Evolutionary conservation across 2,888 invertebrate genomes (phyloP).

Genomic region (Apodemia zela): DNA sequence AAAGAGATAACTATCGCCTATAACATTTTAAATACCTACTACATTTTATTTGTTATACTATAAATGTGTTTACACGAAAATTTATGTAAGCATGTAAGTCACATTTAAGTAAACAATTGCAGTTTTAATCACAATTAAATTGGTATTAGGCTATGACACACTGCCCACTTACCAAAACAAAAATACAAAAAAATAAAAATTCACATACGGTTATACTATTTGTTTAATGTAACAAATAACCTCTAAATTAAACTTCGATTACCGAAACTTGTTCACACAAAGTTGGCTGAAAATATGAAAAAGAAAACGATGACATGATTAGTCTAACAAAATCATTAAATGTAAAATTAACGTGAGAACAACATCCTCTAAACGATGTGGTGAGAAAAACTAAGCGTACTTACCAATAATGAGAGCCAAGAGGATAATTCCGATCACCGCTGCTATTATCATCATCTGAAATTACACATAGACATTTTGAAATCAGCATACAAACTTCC

Average conservation of each 20-base stretch:
- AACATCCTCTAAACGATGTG: conserved; percentile 32
- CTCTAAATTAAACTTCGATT: conserved; percentile 69
- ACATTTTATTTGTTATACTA: too few species aligned
- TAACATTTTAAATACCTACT: too few species aligned
- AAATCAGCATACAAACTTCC: too few species aligned
- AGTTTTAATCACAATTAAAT: conserved; percentile 24
- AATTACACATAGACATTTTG: conserved; percentile 9
- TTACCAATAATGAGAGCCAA: conserved; percentile 94
- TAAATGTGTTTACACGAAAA: too few species aligned
- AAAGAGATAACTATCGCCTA: too few species aligned
- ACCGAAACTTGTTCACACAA: conserved; percentile 77
- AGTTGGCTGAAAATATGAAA: conserved; percentile 77
- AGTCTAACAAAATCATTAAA: conserved; percentile 53
- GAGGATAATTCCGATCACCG: conserved; percentile 90
- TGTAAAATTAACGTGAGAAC: conserved; percentile 32
- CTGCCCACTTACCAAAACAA: conserved; percentile 72
- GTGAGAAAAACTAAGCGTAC: conserved; percentile 42
- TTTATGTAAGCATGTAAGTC: too few species aligned
- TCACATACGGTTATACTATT: conserved; percentile 57
- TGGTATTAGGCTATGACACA: conserved; percentile 41
- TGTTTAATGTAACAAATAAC: conserved; percentile 61
- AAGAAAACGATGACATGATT: conserved; percentile 58
- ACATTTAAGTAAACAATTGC: conserved; percentile 11
- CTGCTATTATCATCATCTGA: conserved; percentile 96
- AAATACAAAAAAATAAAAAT: conserved; percentile 55